phyloP scores from a whole-genome alignment of 2,888 invertebrate species.

The Drosophila emarginata region DNA sequence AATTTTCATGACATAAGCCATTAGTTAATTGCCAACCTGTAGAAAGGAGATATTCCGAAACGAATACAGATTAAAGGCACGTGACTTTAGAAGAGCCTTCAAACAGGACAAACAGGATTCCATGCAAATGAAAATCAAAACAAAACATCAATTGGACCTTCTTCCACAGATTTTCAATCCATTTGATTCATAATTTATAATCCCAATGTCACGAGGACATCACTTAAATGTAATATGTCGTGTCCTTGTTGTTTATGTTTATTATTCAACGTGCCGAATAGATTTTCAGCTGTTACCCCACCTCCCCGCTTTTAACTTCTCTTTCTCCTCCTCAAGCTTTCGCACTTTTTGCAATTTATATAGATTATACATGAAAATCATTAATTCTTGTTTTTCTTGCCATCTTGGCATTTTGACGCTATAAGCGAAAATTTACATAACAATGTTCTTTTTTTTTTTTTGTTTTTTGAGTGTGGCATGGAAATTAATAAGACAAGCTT shows the following conservation, averaged over 20 bases:
- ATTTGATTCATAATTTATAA: not conserved
- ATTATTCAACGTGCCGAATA: not conserved
- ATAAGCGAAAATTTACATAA: conserved; percentile 64
- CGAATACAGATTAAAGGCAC: not conserved
- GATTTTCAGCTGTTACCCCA: conserved; percentile 13
- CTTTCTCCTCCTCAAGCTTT: not conserved
- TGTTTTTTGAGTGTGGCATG: conserved; percentile 22
- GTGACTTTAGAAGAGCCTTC: not conserved
- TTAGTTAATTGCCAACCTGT: not conserved
- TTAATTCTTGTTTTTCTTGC: conserved; percentile 71
- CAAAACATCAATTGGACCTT: not conserved
- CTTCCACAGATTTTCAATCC: too few species aligned
- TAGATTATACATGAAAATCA: conserved; percentile 72
- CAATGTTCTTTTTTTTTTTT: conserved; percentile 52
- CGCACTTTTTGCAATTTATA: conserved; percentile 62
- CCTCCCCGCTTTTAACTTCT: too few species aligned
- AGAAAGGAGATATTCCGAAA: not conserved
- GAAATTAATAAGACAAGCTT: conserved; percentile 61
- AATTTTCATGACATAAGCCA: too few species aligned
- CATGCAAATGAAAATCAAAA: not conserved
- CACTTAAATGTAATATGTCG: not conserved
- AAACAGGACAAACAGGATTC: too few species aligned
- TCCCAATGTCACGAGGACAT: not conserved
- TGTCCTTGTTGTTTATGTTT: conserved; percentile 7
- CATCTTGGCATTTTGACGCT: conserved; percentile 59